Conservation (phyloP, 2,888 invertebrate genomes). For the Periphyllus acericola region DNA sequence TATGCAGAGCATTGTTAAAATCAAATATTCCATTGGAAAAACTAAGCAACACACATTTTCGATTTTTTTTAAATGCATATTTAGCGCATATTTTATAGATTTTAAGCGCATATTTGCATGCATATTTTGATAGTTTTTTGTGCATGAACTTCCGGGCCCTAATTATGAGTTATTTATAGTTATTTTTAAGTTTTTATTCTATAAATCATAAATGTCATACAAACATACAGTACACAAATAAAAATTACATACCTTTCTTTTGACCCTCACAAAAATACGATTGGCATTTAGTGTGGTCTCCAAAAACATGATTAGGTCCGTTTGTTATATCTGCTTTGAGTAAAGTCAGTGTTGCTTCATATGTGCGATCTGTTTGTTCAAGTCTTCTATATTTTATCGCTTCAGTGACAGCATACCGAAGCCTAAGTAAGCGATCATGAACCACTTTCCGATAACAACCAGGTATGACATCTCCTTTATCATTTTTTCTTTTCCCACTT, state of each 20-base stretch:
- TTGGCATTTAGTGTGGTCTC: neutral
- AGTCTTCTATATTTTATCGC: neutral
- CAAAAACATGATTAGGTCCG: neutral
- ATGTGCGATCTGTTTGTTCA: constrained; percentile 18
- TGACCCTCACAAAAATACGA: constrained; percentile 9
- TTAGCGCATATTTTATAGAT: no score
- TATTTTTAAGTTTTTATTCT: no score
- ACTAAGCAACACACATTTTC: no score
- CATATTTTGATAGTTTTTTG: no score
- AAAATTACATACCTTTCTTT: neutral
- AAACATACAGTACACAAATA: no score
- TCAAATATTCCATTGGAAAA: no score
- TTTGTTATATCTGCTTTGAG: neutral
- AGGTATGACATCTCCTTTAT: neutral
- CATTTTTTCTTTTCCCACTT: neutral
- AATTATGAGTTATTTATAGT: no score
- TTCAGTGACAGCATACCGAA: constrained; percentile 16
- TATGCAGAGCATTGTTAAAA: no score
- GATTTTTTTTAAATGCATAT: no score
- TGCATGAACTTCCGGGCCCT: no score
- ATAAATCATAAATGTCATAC: no score
- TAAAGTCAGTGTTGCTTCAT: neutral
- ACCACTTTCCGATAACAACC: neutral
- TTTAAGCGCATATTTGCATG: no score
- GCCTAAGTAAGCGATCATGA: neutral